A percentile compares a stretch with the other conserved stretches of the same genome.
phyloP scores from a whole-genome alignment of 2,888 invertebrate genomes.

The Blastobasis lacticolella region DNA sequence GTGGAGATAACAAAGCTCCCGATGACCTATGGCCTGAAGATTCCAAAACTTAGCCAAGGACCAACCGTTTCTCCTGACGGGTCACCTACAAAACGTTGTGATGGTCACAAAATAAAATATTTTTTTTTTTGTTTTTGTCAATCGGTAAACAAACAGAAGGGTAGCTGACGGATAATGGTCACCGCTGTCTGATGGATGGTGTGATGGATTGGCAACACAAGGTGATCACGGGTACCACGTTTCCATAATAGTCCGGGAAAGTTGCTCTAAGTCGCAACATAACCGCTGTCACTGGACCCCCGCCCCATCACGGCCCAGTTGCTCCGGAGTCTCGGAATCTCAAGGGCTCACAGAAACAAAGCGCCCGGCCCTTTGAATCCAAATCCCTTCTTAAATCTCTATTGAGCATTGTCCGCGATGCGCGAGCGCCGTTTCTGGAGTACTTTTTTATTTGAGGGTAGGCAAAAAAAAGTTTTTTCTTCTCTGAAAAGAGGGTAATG shows the following conservation, averaged over 20 bases:
- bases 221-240: background rate
- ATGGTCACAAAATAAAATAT: too few relatives aligned
- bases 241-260: background rate
- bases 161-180: too few relatives aligned
- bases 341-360: slow-evolving; percentile 61
- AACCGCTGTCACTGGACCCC: slow-evolving; percentile 21
- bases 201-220: too few relatives aligned
- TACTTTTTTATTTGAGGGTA: slow-evolving; percentile 24
- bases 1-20: too few relatives aligned
- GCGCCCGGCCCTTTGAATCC: slow-evolving; percentile 51
- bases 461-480: background rate
- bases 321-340: slow-evolving; percentile 44
- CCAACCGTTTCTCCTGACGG: too few relatives aligned
- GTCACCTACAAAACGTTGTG: too few relatives aligned
- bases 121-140: too few relatives aligned
- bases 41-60: too few relatives aligned
- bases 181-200: too few relatives aligned
- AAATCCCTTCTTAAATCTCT: slow-evolving; percentile 64
- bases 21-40: too few relatives aligned
- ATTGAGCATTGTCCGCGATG: slow-evolving; percentile 55
- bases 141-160: too few relatives aligned
- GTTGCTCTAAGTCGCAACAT: background rate
- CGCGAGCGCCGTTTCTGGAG: slow-evolving; percentile 37
- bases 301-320: slow-evolving; percentile 34
- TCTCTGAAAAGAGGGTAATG: slow-evolving; percentile 38